Conservation (phyloP, 2,797 vertebrate genomes). For the Rhinogobio ventralis region DNA sequence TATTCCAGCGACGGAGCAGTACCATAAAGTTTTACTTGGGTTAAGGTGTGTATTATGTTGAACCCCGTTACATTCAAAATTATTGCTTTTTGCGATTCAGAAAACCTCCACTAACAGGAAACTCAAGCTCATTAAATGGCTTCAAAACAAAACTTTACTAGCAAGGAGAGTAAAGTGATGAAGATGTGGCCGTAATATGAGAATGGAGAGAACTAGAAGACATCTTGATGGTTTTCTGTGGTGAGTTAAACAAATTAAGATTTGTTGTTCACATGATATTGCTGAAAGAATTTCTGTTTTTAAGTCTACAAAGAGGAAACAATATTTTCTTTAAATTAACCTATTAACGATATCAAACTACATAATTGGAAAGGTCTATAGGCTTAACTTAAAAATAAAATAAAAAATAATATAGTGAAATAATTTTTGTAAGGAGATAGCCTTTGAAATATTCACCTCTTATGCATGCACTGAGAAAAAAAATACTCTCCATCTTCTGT, state of each 20-base stretch:
- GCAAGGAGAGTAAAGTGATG: slow-evolving; percentile 6
- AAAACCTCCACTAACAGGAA: background rate
- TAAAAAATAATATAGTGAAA: too few species aligned
- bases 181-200: slow-evolving; percentile 19
- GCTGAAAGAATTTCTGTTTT: background rate
- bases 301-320: too few species aligned
- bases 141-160: background rate
- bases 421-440: too few species aligned
- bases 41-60: background rate
- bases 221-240: background rate
- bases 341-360: too few species aligned
- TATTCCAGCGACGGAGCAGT: background rate
- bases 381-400: too few species aligned
- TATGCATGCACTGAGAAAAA: too few species aligned
- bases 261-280: background rate
- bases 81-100: slow-evolving; percentile 4
- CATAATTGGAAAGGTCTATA: too few species aligned
- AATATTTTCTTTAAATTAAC: too few species aligned
- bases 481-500: too few species aligned
- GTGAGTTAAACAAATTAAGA: background rate
- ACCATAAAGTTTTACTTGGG: background rate
- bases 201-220: background rate
- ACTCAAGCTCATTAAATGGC: slow-evolving; percentile 1
- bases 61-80: background rate
- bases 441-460: too few species aligned